A percentile compares a stretch with the other conserved stretches of the same genome.
These are phyloP conservation scores for Pseudonaja textilis DNA, from an alignment of 2,113 vertebrate species.

Conservation along the genomic window DNA sequence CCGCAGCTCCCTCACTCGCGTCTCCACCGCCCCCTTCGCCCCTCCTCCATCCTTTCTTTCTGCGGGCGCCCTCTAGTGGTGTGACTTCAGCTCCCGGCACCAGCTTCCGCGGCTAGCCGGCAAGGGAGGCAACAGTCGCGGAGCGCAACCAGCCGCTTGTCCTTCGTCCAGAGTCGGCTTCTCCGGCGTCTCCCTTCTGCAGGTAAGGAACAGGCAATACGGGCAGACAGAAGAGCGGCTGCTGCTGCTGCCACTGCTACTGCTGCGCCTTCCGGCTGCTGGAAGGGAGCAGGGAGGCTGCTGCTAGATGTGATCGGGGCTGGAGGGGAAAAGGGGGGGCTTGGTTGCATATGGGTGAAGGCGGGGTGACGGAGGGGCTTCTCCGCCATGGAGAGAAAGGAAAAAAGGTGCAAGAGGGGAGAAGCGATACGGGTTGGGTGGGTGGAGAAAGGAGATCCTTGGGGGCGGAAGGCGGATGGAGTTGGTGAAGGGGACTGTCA, in stretches of 20 bases:
- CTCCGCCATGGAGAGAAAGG: background rate
- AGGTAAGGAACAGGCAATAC: background rate
- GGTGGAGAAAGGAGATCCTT: background rate
- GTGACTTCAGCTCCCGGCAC: background rate
- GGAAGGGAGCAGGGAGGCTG: background rate
- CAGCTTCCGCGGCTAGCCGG: background rate
- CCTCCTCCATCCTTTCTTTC: background rate
- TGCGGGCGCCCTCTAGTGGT: constrained; percentile 19
- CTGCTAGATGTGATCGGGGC: background rate
- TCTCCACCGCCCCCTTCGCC: background rate
- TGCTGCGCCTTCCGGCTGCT: background rate
- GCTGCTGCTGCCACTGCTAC: background rate
- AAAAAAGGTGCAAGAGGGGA: background rate
- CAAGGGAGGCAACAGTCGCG: background rate
- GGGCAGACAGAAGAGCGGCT: background rate
- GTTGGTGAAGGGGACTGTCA: background rate
- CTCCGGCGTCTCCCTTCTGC: background rate
- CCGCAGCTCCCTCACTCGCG: background rate
- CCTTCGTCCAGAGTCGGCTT: background rate
- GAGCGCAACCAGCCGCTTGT: background rate
- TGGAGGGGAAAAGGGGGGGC: background rate
- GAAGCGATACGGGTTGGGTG: background rate
- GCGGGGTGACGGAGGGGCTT: background rate
- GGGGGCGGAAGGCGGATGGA: background rate
- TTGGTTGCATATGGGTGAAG: background rate